Conservation (phyloP, 1,140 invertebrate genomes). For the Gryon sp. region DNA sequence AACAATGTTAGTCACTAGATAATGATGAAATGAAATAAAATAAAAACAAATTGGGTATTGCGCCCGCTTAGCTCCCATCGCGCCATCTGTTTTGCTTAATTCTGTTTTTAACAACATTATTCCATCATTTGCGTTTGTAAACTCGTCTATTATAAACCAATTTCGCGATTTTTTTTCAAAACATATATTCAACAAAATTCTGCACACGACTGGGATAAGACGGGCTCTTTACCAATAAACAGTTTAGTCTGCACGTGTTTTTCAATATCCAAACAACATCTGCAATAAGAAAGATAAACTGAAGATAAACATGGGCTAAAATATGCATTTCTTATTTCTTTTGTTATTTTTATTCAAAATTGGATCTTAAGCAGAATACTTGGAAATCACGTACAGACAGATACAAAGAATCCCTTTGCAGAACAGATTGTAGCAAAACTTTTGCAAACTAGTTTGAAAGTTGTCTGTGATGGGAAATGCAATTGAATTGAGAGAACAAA, state of each 20-base stretch:
- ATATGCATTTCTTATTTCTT: neutral
- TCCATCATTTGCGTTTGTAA: neutral
- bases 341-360: neutral
- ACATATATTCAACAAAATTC: neutral
- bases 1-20: conserved; percentile 81
- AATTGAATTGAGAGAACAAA: neutral
- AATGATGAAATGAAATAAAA: conserved; percentile 79
- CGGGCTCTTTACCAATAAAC: conserved; percentile 68
- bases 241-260: conserved; percentile 48
- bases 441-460: neutral
- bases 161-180: neutral
- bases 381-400: conserved; percentile 34
- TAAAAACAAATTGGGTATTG: conserved; percentile 75
- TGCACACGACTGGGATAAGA: conserved; percentile 58
- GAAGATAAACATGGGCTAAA: neutral
- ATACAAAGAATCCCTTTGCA: conserved; percentile 34
- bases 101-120: too few species aligned
- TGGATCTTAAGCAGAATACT: neutral
- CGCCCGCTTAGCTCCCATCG: conserved; percentile 65
- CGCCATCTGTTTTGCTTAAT: neutral
- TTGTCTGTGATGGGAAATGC: neutral
- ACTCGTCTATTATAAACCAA: neutral
- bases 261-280: conserved; percentile 28
- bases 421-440: conserved; percentile 22
- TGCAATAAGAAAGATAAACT: neutral